Base-by-base conservation (phyloP, 2,888 invertebrate genomes). In the Acleris sparsana region DNA sequence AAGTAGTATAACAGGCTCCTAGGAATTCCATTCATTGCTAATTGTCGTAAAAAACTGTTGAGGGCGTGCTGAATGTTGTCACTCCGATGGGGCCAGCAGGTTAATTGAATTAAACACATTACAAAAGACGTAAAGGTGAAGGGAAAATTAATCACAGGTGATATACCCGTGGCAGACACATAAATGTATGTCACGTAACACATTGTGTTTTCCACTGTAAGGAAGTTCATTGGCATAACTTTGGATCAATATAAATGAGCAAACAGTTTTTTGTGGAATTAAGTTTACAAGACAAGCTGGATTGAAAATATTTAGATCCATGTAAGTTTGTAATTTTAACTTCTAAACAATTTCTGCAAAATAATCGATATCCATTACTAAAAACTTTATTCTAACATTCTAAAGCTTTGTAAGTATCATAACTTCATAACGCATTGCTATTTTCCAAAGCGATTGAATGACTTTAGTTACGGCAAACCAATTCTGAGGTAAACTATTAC, bases 401-500 rank as follows among this genome's bases (percentile, higher is more conserved):
- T 39, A 39, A 53, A 53, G 39, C 6, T 53, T 53, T 6, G 13
- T 53, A 39, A 17, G 53, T 44, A 56, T 13, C 13, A 44, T 39
- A 7, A 56, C 13, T 22, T 6, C 51, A 22, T 3, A 20, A 55
- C 9, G 25, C 22, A 49, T 33, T 39, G 46, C 29, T n/a, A 20
- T 43, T 33, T 48, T 46, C 29, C 60, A 51, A 56, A 55, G 48
- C 11, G 55, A 65, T 61, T 51, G 56, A 56, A 61, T 65, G 29
- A 65, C 60, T 53, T 60, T 33, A 56, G 56, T 65, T 65, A 65
- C 60, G 46, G 55, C 60, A 65, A 61, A 55, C 29, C 55, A 51
- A 65, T 65, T 65, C 53, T 17, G 22, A 60, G 20, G 46, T 43
- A 51, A 59, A 49, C 53, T 64, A 53, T 64, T 53, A 49, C 59